These are phyloP conservation scores for Dendroctonus valens DNA, from an alignment of 1,140 invertebrate genomes.

Conservation along the genomic window DNA sequence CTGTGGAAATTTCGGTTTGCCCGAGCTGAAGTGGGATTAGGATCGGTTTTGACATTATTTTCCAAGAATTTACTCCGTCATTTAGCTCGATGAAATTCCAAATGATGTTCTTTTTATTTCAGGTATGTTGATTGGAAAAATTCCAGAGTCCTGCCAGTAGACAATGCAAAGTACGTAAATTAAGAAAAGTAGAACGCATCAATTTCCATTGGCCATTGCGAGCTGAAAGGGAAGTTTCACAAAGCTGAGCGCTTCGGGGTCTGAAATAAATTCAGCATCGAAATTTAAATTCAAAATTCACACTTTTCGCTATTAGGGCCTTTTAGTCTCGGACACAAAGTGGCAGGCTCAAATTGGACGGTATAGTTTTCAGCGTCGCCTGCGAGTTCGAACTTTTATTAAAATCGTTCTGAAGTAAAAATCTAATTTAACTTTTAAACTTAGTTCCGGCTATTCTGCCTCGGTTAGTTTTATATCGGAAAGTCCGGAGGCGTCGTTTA, in stretches of 20 bases:
- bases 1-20: too few relatives aligned
- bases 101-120: too few relatives aligned
- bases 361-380: background rate
- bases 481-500: background rate
- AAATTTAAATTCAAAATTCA: too few relatives aligned
- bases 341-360: background rate
- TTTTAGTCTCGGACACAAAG: constrained; percentile 3
- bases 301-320: background rate
- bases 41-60: too few relatives aligned
- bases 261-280: too few relatives aligned
- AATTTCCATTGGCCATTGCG: too few relatives aligned
- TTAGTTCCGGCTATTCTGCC: constrained; percentile 7
- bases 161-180: background rate
- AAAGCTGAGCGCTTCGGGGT: too few relatives aligned
- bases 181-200: too few relatives aligned
- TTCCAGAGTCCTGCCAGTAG: background rate
- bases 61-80: too few relatives aligned
- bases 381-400: constrained; percentile 11
- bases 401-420: constrained; percentile 11
- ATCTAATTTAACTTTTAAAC: constrained; percentile 19
- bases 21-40: too few relatives aligned
- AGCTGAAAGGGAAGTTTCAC: too few relatives aligned
- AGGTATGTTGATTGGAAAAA: background rate
- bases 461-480: background rate
- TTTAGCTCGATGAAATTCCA: too few relatives aligned